Conservation (phyloP, 2,888 invertebrate genomes). For the Acanthococcus lagerstroemiae region DNA sequence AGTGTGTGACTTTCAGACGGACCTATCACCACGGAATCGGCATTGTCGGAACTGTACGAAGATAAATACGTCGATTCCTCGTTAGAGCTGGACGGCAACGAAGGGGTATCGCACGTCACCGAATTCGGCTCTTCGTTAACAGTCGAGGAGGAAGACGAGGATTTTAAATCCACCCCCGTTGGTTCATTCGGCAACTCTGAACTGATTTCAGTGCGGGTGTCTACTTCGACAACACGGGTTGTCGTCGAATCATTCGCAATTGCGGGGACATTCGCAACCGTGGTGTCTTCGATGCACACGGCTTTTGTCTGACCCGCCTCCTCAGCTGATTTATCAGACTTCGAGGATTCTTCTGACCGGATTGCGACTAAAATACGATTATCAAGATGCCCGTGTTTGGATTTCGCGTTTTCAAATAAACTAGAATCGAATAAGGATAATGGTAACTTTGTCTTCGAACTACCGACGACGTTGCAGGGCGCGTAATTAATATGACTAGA, state of each 20-base stretch:
- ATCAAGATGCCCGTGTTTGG: too few species aligned
- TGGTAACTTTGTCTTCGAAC: slow-evolving; percentile 1
- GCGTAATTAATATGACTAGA: slow-evolving; percentile 16
- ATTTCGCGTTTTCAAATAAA: too few species aligned
- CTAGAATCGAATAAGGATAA: neutral
- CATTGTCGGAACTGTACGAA: slow-evolving; percentile 44
- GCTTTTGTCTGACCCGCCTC: neutral
- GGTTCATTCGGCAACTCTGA: too few species aligned
- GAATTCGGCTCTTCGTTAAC: too few species aligned
- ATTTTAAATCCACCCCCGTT: too few species aligned
- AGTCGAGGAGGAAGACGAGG: neutral
- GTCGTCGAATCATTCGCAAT: slow-evolving; percentile 6
- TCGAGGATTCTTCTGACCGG: too few species aligned
- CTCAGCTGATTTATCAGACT: neutral
- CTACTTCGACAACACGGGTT: neutral
- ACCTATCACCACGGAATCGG: slow-evolving; percentile 47
- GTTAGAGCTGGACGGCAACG: slow-evolving; percentile 90
- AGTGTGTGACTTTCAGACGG: slow-evolving; percentile 50
- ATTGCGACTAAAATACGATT: too few species aligned
- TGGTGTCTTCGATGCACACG: neutral
- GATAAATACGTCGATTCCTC: slow-evolving; percentile 59
- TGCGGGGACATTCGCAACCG: neutral
- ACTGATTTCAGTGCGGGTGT: neutral
- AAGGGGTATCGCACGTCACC: slow-evolving; percentile 41
- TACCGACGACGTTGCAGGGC: neutral